A percentile compares a stretch with the other conserved stretches of the same genome.
Evolutionary conservation across 23 tunicate genomes (phyloP).

Genomic region (Phallusia fumigata): DNA sequence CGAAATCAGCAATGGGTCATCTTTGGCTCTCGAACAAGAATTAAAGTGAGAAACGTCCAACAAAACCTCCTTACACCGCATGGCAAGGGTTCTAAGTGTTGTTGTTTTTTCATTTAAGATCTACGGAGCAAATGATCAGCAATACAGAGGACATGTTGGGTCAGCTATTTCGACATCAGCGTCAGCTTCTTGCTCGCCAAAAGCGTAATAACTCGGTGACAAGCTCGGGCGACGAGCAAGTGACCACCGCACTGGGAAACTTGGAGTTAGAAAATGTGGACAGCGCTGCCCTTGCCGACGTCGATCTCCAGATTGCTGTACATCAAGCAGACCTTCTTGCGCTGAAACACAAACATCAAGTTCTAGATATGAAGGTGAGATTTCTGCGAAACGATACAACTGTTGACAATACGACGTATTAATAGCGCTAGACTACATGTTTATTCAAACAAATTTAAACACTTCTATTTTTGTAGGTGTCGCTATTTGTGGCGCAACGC

Average conservation of each 20-base stretch:
- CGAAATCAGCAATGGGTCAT: conserved; percentile 16
- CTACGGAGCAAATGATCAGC: conserved; percentile 34
- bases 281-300: conserved; percentile 20
- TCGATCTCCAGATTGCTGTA: conserved; percentile 51
- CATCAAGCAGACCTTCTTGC: conserved; percentile 54
- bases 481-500: conserved; percentile 50
- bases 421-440: too few relatives aligned
- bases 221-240: conserved; percentile 4
- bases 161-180: conserved; percentile 57
- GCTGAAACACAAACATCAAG: conserved; percentile 43
- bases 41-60: conserved; percentile 26
- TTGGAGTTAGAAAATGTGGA: not conserved
- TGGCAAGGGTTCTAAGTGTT: not conserved
- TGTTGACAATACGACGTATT: too few relatives aligned
- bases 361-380: conserved; percentile 54
- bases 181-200: conserved; percentile 28
- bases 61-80: not conserved
- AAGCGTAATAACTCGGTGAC: conserved; percentile 3
- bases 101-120: not conserved
- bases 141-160: conserved; percentile 47
- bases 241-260: not conserved
- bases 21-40: conserved; percentile 40
- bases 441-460: too few relatives aligned
- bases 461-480: conserved; percentile 39
- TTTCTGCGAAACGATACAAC: too few relatives aligned